Base-by-base conservation (phyloP, 2,113 vertebrate genomes). In the Odontesthes bonariensis region DNA sequence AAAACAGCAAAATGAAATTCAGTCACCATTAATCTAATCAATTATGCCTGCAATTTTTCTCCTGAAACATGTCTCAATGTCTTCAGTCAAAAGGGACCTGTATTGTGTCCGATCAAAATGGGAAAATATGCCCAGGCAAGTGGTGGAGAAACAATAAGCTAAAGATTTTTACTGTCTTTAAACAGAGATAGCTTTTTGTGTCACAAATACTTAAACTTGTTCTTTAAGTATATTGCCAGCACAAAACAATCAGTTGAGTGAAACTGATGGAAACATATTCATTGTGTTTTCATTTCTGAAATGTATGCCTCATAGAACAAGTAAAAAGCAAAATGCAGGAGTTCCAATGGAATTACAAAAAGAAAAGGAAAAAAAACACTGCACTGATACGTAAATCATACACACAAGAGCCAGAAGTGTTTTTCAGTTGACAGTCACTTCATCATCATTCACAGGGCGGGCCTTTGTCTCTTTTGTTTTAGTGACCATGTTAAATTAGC, bases 401-500 rank as follows among this genome's bases (percentile, higher is more conserved):
- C 53, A 69, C 35, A 64, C 60, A 65, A 77, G 38, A 75, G 38
- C 66, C 66, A 64, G 78, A 74, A 85, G 72, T 83, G 83, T 83
- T 87, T 84, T 79, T 67, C 75, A 69, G 53, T 53, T 83, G 75
- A 85, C 77, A 83, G 79, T 85, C 84, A 79, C 86, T 88, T 86
- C 76, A 89, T 90, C 90, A 89, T 81, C 81, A 82, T 88, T 88
- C 87, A 90, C 82, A 73, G 68, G 70, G 76, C 9, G 32, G 40
- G 62, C 63, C 77, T 89, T 89, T 92, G 84, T 90, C 76, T 77
- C 73, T 77, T 90, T 92, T 91, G 92, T 91, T 88, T 90, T 79
- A 87, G 81, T 62, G 81, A 89, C 82, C 84, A 85, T 92, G 92
- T 90, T 92, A 88, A 92, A 93, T 92, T 87, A 91, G 92, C 70